Conservation (phyloP, 2,797 vertebrate species). For the Catharus ustulatus region DNA sequence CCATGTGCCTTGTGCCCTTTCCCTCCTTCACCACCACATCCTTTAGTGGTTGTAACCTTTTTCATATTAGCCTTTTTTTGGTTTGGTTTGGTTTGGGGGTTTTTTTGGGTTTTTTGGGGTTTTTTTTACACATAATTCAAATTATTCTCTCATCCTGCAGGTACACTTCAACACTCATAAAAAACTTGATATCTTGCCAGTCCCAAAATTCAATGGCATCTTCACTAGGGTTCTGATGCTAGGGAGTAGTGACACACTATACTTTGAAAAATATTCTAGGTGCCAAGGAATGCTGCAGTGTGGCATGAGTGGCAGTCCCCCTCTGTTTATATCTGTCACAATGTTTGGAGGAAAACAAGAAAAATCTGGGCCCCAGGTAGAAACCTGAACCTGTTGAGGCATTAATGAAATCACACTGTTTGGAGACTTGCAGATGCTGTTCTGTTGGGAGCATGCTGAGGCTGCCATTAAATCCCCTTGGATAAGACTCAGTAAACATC, state of each 20-base stretch:
- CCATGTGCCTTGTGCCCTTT: not conserved
- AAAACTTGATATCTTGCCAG: not conserved
- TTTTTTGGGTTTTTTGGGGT: no score
- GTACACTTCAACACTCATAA: not conserved
- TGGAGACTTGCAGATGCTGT: not conserved
- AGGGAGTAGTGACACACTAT: fast-evolving
- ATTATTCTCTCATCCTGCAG: not conserved
- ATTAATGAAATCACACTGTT: not conserved
- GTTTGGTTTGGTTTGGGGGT: no score
- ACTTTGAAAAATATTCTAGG: not conserved
- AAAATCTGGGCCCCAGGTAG: not conserved
- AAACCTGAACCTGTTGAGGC: not conserved
- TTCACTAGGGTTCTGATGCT: not conserved
- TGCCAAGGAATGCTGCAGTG: fast-evolving
- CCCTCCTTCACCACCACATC: not conserved
- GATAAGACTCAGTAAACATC: conserved; percentile 35
- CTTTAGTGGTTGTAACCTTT: not conserved
- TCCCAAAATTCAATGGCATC: not conserved
- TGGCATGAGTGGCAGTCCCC: not conserved
- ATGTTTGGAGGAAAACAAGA: not conserved
- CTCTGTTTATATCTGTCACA: not conserved
- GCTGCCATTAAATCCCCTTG: conserved; percentile 23
- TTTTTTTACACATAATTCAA: not conserved
- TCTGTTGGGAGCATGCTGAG: not conserved
- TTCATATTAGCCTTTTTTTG: not conserved